These are phyloP conservation scores for Cryptosula pallasiana DNA, from an alignment of 2,888 invertebrate species.

Conservation along the genomic window DNA sequence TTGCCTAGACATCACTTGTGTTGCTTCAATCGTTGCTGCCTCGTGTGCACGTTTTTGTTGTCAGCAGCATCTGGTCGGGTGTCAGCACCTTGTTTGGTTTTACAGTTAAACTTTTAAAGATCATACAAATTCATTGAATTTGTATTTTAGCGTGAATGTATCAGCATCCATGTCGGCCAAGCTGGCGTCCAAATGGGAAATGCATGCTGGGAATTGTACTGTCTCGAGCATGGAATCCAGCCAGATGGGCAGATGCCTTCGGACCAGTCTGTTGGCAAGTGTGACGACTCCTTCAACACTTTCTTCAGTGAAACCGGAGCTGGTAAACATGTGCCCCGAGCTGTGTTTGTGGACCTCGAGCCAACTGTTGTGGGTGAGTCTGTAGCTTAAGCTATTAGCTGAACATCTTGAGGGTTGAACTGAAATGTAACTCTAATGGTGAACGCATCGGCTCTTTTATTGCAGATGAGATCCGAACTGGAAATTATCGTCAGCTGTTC, in stretches of 20 bases:
- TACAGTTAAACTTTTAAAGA: no score
- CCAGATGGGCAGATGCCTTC: constrained; percentile 59
- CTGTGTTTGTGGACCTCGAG: constrained; percentile 88
- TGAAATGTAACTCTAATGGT: no score
- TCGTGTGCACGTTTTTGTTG: no score
- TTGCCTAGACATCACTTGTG: no score
- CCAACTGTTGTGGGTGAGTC: constrained; percentile 80
- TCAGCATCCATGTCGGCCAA: constrained; percentile 52
- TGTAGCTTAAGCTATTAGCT: not conserved
- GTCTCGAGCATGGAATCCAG: constrained; percentile 55
- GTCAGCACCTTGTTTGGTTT: no score
- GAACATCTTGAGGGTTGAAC: no score
- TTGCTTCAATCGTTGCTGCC: no score
- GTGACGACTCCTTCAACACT: constrained; percentile 80
- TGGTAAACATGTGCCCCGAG: constrained; percentile 86
- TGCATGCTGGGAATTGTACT: constrained; percentile 57
- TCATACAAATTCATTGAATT: no score
- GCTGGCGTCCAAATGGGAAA: constrained; percentile 55
- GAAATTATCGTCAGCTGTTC: constrained; percentile 39
- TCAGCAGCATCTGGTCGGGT: no score
- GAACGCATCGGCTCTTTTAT: no score
- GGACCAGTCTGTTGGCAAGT: constrained; percentile 64
- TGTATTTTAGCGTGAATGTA: constrained; percentile 44
- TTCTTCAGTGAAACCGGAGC: constrained; percentile 72
- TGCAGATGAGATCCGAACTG: constrained; percentile 40